A percentile compares a stretch with the other conserved stretches of the same genome.
phyloP scores from a whole-genome alignment of 2,113 vertebrate species.

The Pelusios castaneus region DNA sequence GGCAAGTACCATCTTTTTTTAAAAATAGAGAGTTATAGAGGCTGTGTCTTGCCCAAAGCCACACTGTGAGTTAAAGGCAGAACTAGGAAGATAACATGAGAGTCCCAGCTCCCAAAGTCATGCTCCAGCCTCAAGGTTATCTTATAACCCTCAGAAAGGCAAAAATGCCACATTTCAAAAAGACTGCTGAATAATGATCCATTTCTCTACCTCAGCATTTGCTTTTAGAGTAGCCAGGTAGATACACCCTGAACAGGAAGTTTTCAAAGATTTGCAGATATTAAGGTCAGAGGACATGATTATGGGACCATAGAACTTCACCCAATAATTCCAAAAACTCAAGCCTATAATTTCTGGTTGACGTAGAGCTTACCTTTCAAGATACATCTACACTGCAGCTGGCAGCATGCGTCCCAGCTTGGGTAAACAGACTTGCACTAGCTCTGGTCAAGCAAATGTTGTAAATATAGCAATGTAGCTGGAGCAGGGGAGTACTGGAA shows the following conservation, averaged over 20 bases:
- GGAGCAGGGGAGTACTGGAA: background rate
- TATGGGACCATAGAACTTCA: background rate
- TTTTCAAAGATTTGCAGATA: background rate
- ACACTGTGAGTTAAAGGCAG: background rate
- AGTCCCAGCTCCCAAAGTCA: background rate
- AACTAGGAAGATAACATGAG: background rate
- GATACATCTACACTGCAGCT: background rate
- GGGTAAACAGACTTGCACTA: background rate
- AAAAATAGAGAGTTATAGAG: background rate
- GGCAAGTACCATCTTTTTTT: background rate
- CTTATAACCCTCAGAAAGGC: background rate
- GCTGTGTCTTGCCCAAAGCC: background rate
- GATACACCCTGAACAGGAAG: background rate
- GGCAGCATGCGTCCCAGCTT: background rate
- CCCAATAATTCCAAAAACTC: background rate
- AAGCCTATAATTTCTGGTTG: background rate
- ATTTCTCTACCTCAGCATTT: background rate
- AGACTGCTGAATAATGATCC: background rate
- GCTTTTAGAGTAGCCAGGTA: background rate
- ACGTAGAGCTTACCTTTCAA: background rate
- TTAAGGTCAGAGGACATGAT: background rate
- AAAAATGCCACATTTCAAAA: background rate
- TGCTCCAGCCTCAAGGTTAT: background rate
- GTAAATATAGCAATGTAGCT: background rate
- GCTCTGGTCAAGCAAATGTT: background rate